These are phyloP conservation scores for Stratiomys singularior DNA, from an alignment of 2,888 invertebrate genomes.

Conservation along the genomic window DNA sequence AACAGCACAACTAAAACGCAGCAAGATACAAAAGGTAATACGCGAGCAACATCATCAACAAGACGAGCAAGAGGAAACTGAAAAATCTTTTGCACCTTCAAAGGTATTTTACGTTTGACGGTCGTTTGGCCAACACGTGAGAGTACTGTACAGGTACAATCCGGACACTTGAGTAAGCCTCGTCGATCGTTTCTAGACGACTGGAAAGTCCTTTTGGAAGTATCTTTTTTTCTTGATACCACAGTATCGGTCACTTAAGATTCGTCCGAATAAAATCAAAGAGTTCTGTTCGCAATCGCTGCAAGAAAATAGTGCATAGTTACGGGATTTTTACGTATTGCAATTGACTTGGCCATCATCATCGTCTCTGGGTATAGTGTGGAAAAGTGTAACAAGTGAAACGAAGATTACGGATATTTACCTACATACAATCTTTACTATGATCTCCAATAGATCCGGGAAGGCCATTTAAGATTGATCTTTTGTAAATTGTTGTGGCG, in stretches of 20 bases:
- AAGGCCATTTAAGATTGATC: conserved; percentile 39
- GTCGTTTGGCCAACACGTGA: conserved; percentile 65
- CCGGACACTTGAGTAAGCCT: conserved; percentile 14
- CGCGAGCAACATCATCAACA: conserved; percentile 39
- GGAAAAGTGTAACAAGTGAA: conserved; percentile 45
- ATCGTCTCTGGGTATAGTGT: conserved; percentile 36
- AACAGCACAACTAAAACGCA: conserved; percentile 32
- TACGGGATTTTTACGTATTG: conserved; percentile 42
- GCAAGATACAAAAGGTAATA: conserved; percentile 16
- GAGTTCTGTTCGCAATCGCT: conserved; percentile 7
- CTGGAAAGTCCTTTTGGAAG: background rate
- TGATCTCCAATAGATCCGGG: conserved; percentile 38
- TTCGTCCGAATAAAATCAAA: background rate
- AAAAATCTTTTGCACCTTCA: conserved; percentile 54
- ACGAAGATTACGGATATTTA: conserved; percentile 41
- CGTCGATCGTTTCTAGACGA: conserved; percentile 24
- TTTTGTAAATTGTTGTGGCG: background rate
- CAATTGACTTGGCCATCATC: conserved; percentile 35
- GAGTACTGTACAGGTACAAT: conserved; percentile 33
- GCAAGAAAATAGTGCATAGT: conserved; percentile 29
- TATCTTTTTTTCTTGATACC: background rate
- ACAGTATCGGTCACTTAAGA: background rate
- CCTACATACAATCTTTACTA: conserved; percentile 33
- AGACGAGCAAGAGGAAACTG: conserved; percentile 42
- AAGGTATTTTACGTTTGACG: conserved; percentile 66